A percentile compares a stretch with the other conserved stretches of the same genome.
phyloP scores from a whole-genome alignment of 2,113 vertebrate species.

The Equus przewalskii region DNA sequence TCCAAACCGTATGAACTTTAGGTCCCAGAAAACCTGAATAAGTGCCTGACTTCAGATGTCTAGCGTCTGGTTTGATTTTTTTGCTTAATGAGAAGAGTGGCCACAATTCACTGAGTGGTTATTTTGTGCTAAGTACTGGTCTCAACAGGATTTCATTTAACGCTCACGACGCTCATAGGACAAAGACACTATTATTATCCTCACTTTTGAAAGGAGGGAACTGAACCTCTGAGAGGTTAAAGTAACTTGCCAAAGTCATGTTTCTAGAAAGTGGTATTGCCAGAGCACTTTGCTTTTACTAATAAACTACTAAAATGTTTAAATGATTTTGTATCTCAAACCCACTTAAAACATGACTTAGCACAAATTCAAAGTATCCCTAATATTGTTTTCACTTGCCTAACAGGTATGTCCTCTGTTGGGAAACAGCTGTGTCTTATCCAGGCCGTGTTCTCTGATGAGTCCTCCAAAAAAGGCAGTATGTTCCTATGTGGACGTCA shows the following conservation, averaged over 20 bases:
- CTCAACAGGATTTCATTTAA: background rate
- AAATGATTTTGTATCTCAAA: background rate
- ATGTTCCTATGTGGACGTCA: background rate
- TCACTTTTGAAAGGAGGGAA: background rate
- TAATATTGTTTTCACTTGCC: background rate
- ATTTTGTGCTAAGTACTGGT: background rate
- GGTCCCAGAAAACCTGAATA: background rate
- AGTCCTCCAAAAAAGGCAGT: background rate
- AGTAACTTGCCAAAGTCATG: background rate
- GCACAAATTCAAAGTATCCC: background rate
- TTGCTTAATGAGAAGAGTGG: background rate
- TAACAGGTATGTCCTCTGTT: background rate
- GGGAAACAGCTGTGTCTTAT: background rate
- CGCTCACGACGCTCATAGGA: background rate
- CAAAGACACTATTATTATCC: background rate
- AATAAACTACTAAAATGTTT: constrained; percentile 12
- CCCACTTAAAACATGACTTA: background rate
- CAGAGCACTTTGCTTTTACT: background rate
- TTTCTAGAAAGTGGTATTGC: background rate
- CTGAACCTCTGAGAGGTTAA: background rate
- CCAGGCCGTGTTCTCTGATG: background rate
- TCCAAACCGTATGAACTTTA: background rate
- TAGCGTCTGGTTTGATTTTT: background rate
- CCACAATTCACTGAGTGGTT: background rate
- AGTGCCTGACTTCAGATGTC: background rate